phyloP scores from a whole-genome alignment of 2,113 vertebrate genomes.

The Hemichromis elongatus region DNA sequence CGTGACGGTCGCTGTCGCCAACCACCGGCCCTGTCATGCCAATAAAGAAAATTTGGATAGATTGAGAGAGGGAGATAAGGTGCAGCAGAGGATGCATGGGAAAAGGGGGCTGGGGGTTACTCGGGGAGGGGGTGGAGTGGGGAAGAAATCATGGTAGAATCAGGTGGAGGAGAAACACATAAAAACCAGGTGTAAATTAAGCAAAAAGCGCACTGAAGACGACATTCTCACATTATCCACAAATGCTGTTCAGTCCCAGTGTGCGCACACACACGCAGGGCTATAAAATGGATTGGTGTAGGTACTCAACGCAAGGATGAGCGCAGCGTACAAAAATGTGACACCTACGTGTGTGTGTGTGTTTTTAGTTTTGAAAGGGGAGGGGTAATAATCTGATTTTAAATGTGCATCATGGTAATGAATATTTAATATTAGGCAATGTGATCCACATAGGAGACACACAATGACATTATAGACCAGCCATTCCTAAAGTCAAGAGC shows the following conservation, averaged over 20 bases:
- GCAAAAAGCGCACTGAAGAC: background rate
- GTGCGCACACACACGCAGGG: background rate
- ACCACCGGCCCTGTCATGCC: slow-evolving; percentile 56
- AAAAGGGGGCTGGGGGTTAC: background rate
- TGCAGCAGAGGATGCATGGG: slow-evolving; percentile 53
- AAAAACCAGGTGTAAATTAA: slow-evolving; percentile 37
- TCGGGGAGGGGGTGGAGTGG: background rate
- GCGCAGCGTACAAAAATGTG: background rate
- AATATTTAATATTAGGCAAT: background rate
- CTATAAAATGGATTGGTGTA: background rate
- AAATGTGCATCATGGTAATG: background rate
- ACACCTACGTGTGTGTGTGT: background rate
- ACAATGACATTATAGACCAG: background rate
- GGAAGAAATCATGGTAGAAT: slow-evolving; percentile 35
- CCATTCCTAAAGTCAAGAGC: background rate
- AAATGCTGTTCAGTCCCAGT: background rate
- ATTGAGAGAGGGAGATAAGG: slow-evolving; percentile 66
- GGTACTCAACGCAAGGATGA: background rate
- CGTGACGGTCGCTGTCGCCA: slow-evolving; percentile 59
- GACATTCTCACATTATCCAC: background rate
- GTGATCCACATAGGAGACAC: background rate
- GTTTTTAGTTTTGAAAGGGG: background rate
- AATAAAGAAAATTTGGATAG: slow-evolving; percentile 73
- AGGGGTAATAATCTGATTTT: background rate
- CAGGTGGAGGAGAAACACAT: slow-evolving; percentile 24